Conservation (phyloP, 2,113 vertebrate species). For the Etheostoma cragini region DNA sequence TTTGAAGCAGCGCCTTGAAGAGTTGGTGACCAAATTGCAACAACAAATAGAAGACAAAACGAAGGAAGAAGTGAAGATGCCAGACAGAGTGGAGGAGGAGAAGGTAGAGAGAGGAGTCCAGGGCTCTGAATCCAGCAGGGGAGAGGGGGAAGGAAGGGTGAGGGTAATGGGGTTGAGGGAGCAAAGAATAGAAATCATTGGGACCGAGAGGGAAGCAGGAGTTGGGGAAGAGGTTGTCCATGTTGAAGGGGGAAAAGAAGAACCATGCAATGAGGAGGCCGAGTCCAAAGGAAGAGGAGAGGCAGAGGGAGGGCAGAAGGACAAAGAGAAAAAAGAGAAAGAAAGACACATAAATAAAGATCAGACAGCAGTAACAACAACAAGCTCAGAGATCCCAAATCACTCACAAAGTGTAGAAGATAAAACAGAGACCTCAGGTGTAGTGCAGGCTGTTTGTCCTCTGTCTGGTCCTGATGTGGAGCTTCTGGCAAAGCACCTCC, state of each 20-base stretch:
- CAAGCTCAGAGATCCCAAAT: slow-evolving; percentile 29
- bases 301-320: slow-evolving; percentile 80
- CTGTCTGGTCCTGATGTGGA: slow-evolving; percentile 49
- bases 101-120: slow-evolving; percentile 68
- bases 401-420: slow-evolving; percentile 15
- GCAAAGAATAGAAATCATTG: slow-evolving; percentile 60
- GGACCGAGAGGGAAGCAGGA: slow-evolving; percentile 78
- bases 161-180: slow-evolving; percentile 60
- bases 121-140: slow-evolving; percentile 67
- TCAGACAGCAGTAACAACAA: slow-evolving; percentile 15
- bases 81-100: slow-evolving; percentile 27
- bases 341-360: slow-evolving; percentile 43
- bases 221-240: slow-evolving; percentile 81
- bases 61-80: slow-evolving; percentile 28
- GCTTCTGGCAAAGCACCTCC: slow-evolving; percentile 68
- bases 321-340: slow-evolving; percentile 60
- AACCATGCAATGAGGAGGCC: slow-evolving; percentile 32
- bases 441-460: slow-evolving; percentile 12
- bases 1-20: slow-evolving; percentile 75
- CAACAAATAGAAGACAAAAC: slow-evolving; percentile 43
- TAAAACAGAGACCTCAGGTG: slow-evolving; percentile 13
- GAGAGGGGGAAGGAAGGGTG: slow-evolving; percentile 78
- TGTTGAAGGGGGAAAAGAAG: slow-evolving; percentile 51
- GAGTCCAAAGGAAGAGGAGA: slow-evolving; percentile 75
- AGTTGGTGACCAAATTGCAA: slow-evolving; percentile 65